These are phyloP conservation scores for Pseudorhiza aurosa DNA, from an alignment of 30 jellyfish, hydroid and myxozoan species.

Conservation along the genomic window DNA sequence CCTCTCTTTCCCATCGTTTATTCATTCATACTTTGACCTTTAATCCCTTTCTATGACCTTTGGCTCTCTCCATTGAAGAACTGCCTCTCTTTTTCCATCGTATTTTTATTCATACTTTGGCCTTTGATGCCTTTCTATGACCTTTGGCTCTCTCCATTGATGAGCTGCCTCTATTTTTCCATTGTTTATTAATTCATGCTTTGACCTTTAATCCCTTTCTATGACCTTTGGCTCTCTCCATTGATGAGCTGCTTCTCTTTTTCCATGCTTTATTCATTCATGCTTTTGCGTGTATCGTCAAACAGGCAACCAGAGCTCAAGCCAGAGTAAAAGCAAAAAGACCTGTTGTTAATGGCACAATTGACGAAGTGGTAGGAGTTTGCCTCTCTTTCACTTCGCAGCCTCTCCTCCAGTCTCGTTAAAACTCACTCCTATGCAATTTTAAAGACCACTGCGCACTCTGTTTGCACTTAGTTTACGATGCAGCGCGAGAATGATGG, in stretches of 20 bases:
- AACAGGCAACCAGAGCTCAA: slow-evolving; percentile 13
- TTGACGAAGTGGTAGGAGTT: slow-evolving; percentile 49
- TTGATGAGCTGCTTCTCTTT: too few species aligned
- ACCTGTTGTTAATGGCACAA: slow-evolving; percentile 26
- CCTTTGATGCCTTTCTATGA: neutral
- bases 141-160: neutral
- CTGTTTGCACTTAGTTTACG: too few species aligned
- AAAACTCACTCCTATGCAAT: neutral
- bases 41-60: neutral
- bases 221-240: neutral
- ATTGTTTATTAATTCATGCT: neutral
- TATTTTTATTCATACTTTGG: too few species aligned
- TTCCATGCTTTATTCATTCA: neutral
- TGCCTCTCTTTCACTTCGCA: slow-evolving; percentile 14
- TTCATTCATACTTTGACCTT: neutral
- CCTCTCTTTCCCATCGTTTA: neutral
- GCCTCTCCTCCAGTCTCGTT: neutral
- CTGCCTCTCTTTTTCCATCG: neutral
- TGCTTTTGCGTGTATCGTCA: neutral
- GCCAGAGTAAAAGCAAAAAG: slow-evolving; percentile 19
- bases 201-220: neutral
- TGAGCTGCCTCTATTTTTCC: neutral
- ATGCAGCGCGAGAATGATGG: too few species aligned
- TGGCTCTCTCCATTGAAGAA: neutral
- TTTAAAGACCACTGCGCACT: too few species aligned